Percentiles rank a stretch among this genome's conserved stretches.
Evolutionary conservation across 2,113 vertebrate species (phyloP).

Genomic region (Helogale parvula): DNA sequence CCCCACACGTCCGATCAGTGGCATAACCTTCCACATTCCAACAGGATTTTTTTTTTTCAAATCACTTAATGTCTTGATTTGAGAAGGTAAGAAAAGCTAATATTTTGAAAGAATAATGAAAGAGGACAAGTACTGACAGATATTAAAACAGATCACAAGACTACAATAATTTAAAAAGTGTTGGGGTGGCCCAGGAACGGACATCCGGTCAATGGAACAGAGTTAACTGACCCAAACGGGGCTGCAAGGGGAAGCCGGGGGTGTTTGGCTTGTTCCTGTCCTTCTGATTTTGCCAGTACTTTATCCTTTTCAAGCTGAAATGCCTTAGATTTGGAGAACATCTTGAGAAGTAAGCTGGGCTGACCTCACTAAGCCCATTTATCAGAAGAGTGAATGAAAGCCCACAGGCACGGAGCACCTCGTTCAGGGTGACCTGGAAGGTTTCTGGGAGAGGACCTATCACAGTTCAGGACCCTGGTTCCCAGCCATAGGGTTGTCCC

Average conservation of each 20-base stretch:
- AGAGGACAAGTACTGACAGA: neutral
- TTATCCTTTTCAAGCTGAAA: neutral
- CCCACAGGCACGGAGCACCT: neutral
- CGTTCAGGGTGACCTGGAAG: neutral
- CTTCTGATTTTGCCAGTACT: neutral
- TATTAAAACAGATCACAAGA: slow-evolving; percentile 37
- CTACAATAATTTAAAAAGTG: slow-evolving; percentile 55
- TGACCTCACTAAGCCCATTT: neutral
- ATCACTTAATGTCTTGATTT: slow-evolving; percentile 56
- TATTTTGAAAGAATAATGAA: slow-evolving; percentile 30
- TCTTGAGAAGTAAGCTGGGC: neutral
- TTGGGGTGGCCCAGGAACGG: slow-evolving; percentile 24
- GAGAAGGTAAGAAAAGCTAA: slow-evolving; percentile 44
- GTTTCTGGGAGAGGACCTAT: neutral
- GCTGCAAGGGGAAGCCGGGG: fast-evolving
- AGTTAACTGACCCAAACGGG: neutral
- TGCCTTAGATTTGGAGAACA: neutral
- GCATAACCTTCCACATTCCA: slow-evolving; percentile 36
- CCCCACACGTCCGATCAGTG: neutral
- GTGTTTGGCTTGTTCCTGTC: neutral
- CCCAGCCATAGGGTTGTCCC: neutral
- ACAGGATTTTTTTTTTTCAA: neutral
- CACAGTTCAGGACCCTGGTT: neutral
- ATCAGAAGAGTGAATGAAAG: neutral
- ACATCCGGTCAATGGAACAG: neutral